Evolutionary conservation across 2,888 invertebrate genomes (phyloP).

Genomic region (Erebia epiphron): DNA sequence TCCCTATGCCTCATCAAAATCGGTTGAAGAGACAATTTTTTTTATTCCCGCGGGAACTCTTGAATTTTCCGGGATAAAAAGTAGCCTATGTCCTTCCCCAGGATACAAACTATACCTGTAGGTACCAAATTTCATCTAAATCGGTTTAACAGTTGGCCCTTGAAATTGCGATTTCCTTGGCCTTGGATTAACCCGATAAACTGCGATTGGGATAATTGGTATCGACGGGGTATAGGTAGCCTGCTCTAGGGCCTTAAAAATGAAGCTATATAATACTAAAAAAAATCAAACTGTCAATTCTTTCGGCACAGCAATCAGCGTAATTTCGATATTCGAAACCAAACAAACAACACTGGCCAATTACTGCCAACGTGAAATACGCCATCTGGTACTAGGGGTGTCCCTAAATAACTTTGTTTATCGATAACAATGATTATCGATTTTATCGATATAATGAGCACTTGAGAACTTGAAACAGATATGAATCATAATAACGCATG

Average conservation of each 20-base stretch:
- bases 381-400: constrained; percentile 58
- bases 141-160: too few relatives aligned
- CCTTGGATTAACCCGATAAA: too few relatives aligned
- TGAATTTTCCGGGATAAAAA: too few relatives aligned
- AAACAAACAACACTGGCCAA: constrained; percentile 55
- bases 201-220: too few relatives aligned
- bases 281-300: constrained; percentile 33
- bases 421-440: constrained; percentile 29
- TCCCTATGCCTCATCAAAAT: too few relatives aligned
- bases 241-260: not conserved
- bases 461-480: not conserved
- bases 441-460: constrained; percentile 33
- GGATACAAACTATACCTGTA: too few relatives aligned
- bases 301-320: constrained; percentile 34
- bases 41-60: too few relatives aligned
- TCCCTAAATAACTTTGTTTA: constrained; percentile 37
- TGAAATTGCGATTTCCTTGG: too few relatives aligned
- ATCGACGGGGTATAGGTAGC: not conserved
- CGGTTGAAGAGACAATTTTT: too few relatives aligned
- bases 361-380: constrained; percentile 65
- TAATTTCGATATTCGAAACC: constrained; percentile 39
- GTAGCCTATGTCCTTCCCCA: too few relatives aligned
- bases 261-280: not conserved
- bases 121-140: too few relatives aligned
- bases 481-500: not conserved